A percentile compares a stretch with the other conserved stretches of the same genome.
phyloP scores from a whole-genome alignment of 2,888 invertebrate species.

The Acanthosepion esculentum region DNA sequence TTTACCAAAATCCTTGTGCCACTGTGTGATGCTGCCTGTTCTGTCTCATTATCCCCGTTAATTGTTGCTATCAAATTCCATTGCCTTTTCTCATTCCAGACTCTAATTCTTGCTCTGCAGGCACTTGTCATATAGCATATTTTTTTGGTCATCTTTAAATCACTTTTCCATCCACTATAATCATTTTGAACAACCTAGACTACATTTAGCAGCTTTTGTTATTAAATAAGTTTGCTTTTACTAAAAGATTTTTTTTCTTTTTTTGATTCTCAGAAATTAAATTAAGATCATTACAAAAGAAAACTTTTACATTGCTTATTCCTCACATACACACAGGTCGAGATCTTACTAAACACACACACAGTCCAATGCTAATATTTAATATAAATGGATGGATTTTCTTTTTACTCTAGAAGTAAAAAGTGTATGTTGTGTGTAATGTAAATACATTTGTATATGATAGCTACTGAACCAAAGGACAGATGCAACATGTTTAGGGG shows the following conservation, averaged over 20 bases:
- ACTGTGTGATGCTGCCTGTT: background rate
- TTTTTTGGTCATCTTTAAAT: background rate
- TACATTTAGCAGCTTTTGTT: background rate
- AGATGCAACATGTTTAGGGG: background rate
- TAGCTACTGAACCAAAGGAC: background rate
- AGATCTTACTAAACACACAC: background rate
- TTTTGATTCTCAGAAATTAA: background rate
- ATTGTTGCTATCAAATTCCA: background rate
- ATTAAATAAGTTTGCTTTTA: background rate
- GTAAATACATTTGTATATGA: background rate
- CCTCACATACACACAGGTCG: background rate
- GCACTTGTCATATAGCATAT: background rate
- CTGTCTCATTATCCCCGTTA: background rate
- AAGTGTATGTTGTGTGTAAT: background rate
- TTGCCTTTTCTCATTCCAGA: background rate
- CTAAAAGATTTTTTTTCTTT: background rate
- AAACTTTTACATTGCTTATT: background rate
- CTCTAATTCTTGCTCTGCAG: background rate
- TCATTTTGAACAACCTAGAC: background rate
- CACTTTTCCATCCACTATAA: background rate
- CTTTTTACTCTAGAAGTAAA: background rate
- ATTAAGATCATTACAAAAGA: background rate
- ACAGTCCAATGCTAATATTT: background rate
- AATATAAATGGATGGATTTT: conserved; percentile 1
- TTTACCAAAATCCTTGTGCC: background rate